Percentiles rank a stretch among this genome's conserved stretches.
Conservation (phyloP, 2,888 invertebrate species). For the Aphidoletes aphidimyza region DNA sequence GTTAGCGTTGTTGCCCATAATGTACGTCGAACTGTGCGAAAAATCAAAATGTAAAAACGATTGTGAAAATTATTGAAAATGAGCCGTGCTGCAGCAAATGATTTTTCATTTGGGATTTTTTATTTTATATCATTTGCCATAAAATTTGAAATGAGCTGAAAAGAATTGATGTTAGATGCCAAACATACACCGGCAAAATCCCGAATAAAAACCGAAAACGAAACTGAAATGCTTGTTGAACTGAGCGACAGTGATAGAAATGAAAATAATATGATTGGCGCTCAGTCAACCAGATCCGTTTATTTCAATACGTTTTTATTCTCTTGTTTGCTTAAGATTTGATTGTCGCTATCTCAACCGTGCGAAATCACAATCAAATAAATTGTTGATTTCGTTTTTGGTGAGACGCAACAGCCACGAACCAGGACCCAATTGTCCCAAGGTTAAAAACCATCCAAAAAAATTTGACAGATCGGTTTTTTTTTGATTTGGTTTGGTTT, state of each 20-base stretch:
- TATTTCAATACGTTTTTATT: not conserved
- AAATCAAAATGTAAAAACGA: not conserved
- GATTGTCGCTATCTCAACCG: no score
- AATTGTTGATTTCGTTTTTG: not conserved
- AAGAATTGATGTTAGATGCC: not conserved
- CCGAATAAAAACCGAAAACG: no score
- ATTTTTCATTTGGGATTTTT: not conserved
- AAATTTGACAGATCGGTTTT: no score
- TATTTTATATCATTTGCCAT: not conserved
- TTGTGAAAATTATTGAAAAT: not conserved
- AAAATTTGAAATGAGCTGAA: not conserved
- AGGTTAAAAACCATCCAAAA: no score
- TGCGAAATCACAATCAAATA: not conserved
- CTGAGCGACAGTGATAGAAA: no score
- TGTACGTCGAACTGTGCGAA: constrained; percentile 76
- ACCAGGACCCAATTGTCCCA: no score
- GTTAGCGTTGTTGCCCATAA: constrained; percentile 77
- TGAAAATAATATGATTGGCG: not conserved
- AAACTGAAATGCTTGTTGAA: no score
- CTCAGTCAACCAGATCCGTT: not conserved
- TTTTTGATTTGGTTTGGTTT: not conserved
- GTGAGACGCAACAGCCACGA: no score
- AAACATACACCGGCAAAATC: no score
- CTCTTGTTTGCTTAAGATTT: not conserved
- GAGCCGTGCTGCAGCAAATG: no score